Base-by-base conservation (phyloP, 2,797 vertebrate genomes). In the Scolopax bukidnonensis region DNA sequence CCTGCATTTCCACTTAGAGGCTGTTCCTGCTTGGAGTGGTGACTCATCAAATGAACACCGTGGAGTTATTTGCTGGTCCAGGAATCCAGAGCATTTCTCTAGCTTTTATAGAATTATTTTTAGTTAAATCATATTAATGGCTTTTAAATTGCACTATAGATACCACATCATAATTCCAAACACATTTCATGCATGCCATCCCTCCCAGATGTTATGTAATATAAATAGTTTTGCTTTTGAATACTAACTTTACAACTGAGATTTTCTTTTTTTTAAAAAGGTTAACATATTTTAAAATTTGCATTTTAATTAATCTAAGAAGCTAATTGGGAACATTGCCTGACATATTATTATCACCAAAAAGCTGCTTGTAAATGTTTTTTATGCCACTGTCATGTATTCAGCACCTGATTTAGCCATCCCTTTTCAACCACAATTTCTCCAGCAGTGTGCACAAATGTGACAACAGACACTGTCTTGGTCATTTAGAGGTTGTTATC, bases 11-110 rank as follows among this genome's bases (percentile, higher is more conserved):
- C 40, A 61, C 36, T 89, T 48, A 54, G 51, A 87, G 7, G 21
- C 16, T 79, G 30, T 2, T 81, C 27, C 56, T 81, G 38, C 85
- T 95, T 92, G 56, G 43, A 76, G 30, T 30, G 70, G n/a, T 93
- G 85, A 97, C 41, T 95, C 89, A 92, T 47, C 64, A 86, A 84
- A 86, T 64, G 23, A 57, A 50, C 16, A 38, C n/a, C 60, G 30
- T 14, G 32, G 32, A 90, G 61, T 47, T 68, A 63, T 85, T 93
- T 85, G 57, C 64, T 69, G 45, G 18, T 73, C 43, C 12, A 81
- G 40, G 38, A 80, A 70, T 82, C 12, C 28, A 67, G 30, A 28
- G 24, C 16, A 68, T 89, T 87, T 93, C 57, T 86, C 33, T 70
- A 45, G 21, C 43, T 81, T 54, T 86, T 59, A 41, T 11, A 80